These are phyloP conservation scores for Argyrosomus regius DNA, from an alignment of 2,797 vertebrate species.

Conservation along the genomic window DNA sequence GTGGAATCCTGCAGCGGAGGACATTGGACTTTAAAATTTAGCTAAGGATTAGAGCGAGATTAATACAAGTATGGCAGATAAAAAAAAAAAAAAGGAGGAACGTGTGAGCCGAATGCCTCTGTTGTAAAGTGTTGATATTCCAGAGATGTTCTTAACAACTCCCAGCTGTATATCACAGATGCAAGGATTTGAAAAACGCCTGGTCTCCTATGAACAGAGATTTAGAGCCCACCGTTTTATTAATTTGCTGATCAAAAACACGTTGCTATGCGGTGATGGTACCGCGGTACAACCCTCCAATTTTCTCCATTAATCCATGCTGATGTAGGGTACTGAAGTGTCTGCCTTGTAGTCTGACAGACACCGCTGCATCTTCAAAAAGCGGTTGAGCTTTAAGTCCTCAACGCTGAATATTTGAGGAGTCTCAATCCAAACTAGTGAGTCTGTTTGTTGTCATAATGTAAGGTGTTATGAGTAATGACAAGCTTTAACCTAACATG, in stretches of 20 bases:
- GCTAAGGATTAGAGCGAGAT: slow-evolving; percentile 65
- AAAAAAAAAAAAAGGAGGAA: slow-evolving; percentile 29
- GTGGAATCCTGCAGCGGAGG: slow-evolving; percentile 47
- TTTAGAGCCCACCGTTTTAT: slow-evolving; percentile 44
- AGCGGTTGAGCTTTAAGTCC: neutral
- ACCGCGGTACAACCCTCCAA: slow-evolving; percentile 10
- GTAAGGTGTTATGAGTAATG: neutral
- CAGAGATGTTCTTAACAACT: slow-evolving; percentile 58
- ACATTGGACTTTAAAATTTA: slow-evolving; percentile 62
- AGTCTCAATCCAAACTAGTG: neutral
- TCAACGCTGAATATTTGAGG: neutral
- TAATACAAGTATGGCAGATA: slow-evolving; percentile 49
- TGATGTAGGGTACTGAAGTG: neutral
- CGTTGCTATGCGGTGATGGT: slow-evolving; percentile 27
- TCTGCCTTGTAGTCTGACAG: no score
- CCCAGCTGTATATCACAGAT: slow-evolving; percentile 55
- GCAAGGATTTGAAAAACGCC: slow-evolving; percentile 46
- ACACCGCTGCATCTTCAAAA: neutral
- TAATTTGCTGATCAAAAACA: slow-evolving; percentile 59
- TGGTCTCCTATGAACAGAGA: slow-evolving; percentile 31
- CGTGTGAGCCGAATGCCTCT: slow-evolving; percentile 47
- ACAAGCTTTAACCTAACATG: neutral
- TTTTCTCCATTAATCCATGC: slow-evolving; percentile 5
- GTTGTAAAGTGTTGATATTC: slow-evolving; percentile 70
- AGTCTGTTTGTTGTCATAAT: neutral